Evolutionary conservation across 2,888 invertebrate genomes (phyloP), one percentile per base, ranked within the genome.

Genomic region (Drosophila birchii): DNA sequence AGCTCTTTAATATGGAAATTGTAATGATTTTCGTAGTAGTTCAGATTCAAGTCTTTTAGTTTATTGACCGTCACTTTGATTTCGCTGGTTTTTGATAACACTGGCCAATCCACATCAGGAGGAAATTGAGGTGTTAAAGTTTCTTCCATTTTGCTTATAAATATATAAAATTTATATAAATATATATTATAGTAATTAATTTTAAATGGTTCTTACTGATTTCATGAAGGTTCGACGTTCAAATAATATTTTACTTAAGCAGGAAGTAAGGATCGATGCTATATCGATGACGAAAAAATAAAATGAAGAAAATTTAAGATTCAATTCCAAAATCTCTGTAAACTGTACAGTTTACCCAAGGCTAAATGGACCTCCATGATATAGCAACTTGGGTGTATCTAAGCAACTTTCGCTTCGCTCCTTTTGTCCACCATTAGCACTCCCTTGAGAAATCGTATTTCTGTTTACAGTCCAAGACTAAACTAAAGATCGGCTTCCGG

Each of bases 401-500:
- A 53, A 66, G 51, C 7, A 51, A 66, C 36, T 43, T 68, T 70
- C 32, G 55, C 20, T 44, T 14, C 71, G 72, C 71, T 61, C 44
- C 71, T 57, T 56, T 72, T 72, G 55, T 61, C 4, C 3, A 44
- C 51, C 51, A 66, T 66, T 66, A 66, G 64, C 66, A 70, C 64
- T 66, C 66, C 66, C 64, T 64, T 60, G 51, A 60, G 39, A 74
- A 54, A 44, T 39, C 20, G 57, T 74, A 47, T 47, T 67, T 45
- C 20, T 61, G 60, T 49, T 47, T 59, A 32, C 39, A 41, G 38
- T 41, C 23, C 16, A n/a, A 38, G 20, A 39, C 53, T 66, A 51
- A 60, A 70, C 75, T 61, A 55, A 72, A 55, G 39, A 49, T 63
- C 56, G 43, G 60, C 71, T 70, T 76, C 75, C 75, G 76, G 75